phyloP scores from a whole-genome alignment of 2,797 vertebrate species.

The Eulemur rubriventer region DNA sequence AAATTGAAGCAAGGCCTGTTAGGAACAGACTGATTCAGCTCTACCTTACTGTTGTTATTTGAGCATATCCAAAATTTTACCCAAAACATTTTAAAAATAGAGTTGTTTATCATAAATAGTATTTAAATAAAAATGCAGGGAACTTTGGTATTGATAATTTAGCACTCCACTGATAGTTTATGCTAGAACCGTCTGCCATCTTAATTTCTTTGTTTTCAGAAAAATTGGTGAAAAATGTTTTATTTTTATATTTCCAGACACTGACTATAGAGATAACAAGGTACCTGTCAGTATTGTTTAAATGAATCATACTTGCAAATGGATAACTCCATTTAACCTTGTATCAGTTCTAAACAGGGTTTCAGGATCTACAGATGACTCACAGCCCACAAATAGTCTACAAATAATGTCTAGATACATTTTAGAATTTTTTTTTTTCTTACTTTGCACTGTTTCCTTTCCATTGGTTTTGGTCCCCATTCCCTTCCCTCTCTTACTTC shows the following conservation, averaged over 20 bases:
- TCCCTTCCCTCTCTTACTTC: not conserved
- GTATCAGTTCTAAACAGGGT: slow-evolving; percentile 49
- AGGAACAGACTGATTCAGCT: not conserved
- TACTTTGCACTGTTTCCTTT: not conserved
- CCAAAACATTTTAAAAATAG: not conserved
- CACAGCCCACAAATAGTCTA: slow-evolving; percentile 53
- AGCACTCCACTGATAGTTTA: not conserved
- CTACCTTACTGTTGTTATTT: not conserved
- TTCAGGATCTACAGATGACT: slow-evolving; percentile 51
- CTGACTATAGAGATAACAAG: not conserved
- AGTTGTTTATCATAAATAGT: not conserved
- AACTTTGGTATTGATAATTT: not conserved
- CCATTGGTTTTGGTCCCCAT: slow-evolving; percentile 3
- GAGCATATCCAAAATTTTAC: not conserved
- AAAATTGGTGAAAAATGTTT: not conserved
- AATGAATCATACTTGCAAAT: slow-evolving; percentile 60
- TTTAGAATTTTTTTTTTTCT: slow-evolving; percentile 25
- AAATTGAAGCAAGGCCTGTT: slow-evolving; percentile 32
- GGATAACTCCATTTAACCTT: slow-evolving; percentile 59
- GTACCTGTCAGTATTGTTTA: not conserved
- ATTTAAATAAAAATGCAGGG: not conserved
- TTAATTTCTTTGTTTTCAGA: slow-evolving; percentile 55
- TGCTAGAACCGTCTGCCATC: not conserved
- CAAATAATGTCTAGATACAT: slow-evolving; percentile 13
- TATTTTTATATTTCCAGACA: slow-evolving; percentile 25